Conservation (phyloP, 2,888 invertebrate genomes). For the Heliconius charithonia region DNA sequence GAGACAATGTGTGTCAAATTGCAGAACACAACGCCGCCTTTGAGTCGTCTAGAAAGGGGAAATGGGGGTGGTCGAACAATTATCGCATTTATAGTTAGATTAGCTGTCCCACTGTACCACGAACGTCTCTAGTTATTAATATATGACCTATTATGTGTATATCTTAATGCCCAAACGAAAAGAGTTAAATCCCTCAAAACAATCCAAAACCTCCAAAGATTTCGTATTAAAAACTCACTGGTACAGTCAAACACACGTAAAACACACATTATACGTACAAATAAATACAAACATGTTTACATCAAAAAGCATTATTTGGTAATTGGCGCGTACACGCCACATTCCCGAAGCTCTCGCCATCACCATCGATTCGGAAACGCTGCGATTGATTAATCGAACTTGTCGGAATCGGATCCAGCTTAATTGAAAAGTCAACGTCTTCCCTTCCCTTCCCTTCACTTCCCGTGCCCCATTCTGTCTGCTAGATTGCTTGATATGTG, state of each 20-base stretch:
- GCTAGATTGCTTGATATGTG: slow-evolving; percentile 67
- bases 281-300: slow-evolving; percentile 13
- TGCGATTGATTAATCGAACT: slow-evolving; percentile 73
- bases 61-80: no score
- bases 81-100: no score
- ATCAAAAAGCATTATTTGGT: slow-evolving; percentile 42
- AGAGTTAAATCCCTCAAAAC: background rate
- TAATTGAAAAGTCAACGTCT: slow-evolving; percentile 83
- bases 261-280: no score
- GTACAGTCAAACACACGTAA: no score
- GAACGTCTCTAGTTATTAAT: no score
- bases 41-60: no score
- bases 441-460: slow-evolving; percentile 47
- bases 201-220: no score
- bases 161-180: background rate
- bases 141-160: no score
- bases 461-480: slow-evolving; percentile 54
- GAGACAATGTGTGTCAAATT: no score
- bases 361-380: slow-evolving; percentile 52
- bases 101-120: background rate
- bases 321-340: slow-evolving; percentile 58
- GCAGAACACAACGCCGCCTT: no score
- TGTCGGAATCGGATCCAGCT: slow-evolving; percentile 59
- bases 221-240: no score
- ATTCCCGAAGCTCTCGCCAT: slow-evolving; percentile 52